Base-by-base conservation (phyloP, 1,140 invertebrate genomes). In the Drosophila pachea region DNA sequence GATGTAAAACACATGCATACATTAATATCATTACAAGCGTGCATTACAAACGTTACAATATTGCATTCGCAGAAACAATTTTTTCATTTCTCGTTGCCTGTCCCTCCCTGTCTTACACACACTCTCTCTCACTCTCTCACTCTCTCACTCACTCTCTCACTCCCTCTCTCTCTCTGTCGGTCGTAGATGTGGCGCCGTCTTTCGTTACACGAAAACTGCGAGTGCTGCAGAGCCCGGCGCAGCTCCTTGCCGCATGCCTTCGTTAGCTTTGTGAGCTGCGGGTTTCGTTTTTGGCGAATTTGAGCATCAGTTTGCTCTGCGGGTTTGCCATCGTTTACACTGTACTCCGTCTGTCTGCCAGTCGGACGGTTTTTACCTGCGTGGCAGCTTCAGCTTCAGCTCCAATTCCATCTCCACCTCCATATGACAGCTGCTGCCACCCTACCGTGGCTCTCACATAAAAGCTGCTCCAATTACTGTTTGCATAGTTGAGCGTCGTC, bases 401-500 rank as follows among this genome's bases (percentile, higher is more conserved):
- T 12, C 8, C 7, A 31, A 22, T n/a, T 33, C 48, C 33, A 40
- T 45, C 9, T 45, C 45, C 53, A 54, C 7, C 63, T 55, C n/a
- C n/a, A n/a, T n/a, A 22, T 22, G 59, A 48, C 48, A 53, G n/a
- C 36, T 35, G 14, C 16, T 40, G 14, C 35, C 36, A 38, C n/a
- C 36, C 16, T 50, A 16, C 32, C 40, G 53, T 36, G 62, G 55
- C 43, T 65, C 68, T 55, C 45, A 59, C 63, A 72, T 72, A 72
- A 74, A 74, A 75, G 69, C 64, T 76, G 81, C 76, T 76, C 81
- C 79, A 84, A 84, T 86, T 84, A 84, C 79, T 79, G 76, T 79
- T 86, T 84, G 79, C 79, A 86, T 79, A 84, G 79, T 86, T 76
- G 81, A 86, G 79, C 79, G 79, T 84, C 79, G 79, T 84, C 76